A percentile compares a stretch with the other conserved stretches of the same genome.
Conservation (phyloP, 2,888 invertebrate genomes). For the Tenthredo mesomela region DNA sequence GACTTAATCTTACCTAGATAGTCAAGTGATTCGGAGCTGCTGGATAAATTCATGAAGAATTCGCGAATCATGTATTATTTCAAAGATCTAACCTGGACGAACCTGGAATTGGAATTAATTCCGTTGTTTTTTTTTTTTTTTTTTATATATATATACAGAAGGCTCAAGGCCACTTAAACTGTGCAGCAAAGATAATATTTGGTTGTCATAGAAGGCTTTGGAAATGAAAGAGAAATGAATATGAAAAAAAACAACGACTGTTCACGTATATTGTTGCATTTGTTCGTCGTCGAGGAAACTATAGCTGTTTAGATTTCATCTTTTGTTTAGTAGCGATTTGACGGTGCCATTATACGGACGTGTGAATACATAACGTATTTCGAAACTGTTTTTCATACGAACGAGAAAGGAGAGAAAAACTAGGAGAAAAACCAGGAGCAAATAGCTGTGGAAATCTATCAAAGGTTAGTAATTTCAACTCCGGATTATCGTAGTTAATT, state of each 20-base stretch:
- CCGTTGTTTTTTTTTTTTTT: too few species aligned
- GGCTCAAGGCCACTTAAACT: not conserved
- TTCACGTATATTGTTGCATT: slow-evolving; percentile 42
- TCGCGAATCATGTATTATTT: not conserved
- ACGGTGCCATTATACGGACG: slow-evolving; percentile 52
- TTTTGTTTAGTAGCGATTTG: slow-evolving; percentile 57
- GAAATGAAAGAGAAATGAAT: not conserved
- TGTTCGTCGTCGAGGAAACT: slow-evolving; percentile 58
- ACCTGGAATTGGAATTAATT: not conserved
- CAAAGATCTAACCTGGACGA: not conserved
- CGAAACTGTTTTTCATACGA: not conserved
- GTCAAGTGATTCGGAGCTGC: too few species aligned
- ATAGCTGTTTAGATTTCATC: slow-evolving; percentile 51
- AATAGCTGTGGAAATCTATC: slow-evolving; percentile 6
- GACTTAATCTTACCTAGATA: too few species aligned
- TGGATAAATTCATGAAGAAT: not conserved
- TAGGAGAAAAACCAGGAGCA: not conserved
- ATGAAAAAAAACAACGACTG: not conserved
- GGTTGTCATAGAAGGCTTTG: not conserved
- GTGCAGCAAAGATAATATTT: not conserved
- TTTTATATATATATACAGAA: too few species aligned
- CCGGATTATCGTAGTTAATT: not conserved
- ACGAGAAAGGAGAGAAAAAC: not conserved
- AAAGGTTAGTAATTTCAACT: not conserved
- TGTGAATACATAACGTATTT: slow-evolving; percentile 10